Evolutionary conservation across 1,140 invertebrate genomes (phyloP).

Genomic region (Araneus ventricosus): DNA sequence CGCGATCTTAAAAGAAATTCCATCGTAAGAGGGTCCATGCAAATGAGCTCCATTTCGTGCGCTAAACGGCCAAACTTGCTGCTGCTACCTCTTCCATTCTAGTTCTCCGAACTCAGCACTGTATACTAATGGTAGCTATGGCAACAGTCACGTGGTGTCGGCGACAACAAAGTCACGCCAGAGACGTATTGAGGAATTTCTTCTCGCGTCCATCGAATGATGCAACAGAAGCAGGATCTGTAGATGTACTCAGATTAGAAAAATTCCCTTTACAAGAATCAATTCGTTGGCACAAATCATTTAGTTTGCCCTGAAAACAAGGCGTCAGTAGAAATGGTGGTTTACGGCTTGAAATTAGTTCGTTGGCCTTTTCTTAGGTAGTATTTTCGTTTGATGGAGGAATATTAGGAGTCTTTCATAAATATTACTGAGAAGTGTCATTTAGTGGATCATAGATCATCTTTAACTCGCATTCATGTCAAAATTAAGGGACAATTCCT

Average conservation of each 20-base stretch:
- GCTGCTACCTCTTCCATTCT: neutral
- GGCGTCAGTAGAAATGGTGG: neutral
- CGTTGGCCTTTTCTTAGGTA: neutral
- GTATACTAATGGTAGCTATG: constrained; percentile 67
- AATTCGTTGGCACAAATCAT: no score
- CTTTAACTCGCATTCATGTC: no score
- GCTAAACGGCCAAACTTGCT: constrained; percentile 59
- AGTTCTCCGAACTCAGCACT: constrained; percentile 70
- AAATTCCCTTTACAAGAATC: neutral
- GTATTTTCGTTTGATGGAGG: neutral
- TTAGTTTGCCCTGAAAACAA: no score
- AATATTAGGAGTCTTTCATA: neutral
- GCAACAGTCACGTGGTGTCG: constrained; percentile 68
- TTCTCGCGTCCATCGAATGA: neutral
- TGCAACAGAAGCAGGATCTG: neutral
- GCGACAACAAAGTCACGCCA: constrained; percentile 65
- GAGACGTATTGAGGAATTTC: constrained; percentile 40
- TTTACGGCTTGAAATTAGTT: neutral
- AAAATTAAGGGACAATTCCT: no score
- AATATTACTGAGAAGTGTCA: neutral
- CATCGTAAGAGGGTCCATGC: no score
- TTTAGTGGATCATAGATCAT: neutral
- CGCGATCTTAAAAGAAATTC: no score
- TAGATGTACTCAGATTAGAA: neutral
- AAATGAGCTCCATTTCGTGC: no score